Evolutionary conservation across 92 coral and sea anemone genomes (phyloP).

Genomic region (Heliopora coerulea): DNA sequence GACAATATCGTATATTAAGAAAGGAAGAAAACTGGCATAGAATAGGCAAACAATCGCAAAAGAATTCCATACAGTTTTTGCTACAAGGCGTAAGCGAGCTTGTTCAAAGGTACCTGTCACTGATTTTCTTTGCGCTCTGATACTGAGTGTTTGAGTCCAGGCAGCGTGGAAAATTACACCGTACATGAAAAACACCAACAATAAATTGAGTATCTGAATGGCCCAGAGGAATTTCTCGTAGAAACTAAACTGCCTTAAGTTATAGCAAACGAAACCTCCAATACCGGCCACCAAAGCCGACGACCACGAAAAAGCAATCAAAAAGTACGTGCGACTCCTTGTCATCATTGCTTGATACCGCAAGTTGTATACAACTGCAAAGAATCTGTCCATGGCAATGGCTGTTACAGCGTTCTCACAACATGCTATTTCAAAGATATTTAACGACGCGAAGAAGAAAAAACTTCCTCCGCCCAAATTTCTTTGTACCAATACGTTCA

Average conservation of each 20-base stretch:
- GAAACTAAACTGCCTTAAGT: background rate
- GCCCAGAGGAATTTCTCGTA: slow-evolving; percentile 11
- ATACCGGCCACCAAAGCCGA: background rate
- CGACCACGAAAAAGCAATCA: slow-evolving; percentile 4
- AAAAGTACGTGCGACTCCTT: background rate
- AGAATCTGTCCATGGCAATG: slow-evolving; percentile 18
- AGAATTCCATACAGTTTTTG: slow-evolving; percentile 5
- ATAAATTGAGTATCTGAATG: background rate
- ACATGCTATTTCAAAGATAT: slow-evolving; percentile 8
- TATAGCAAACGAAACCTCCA: background rate
- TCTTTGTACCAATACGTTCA: slow-evolving; percentile 3
- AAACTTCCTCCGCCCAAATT: background rate
- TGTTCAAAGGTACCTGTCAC: background rate
- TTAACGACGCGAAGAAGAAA: slow-evolving; percentile 15
- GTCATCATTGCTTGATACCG: slow-evolving; percentile 13
- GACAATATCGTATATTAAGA: slow-evolving; percentile 15
- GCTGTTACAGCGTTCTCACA: slow-evolving; percentile 8
- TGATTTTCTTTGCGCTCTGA: background rate
- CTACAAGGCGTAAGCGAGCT: background rate
- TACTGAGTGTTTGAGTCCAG: background rate
- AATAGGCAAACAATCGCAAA: slow-evolving; percentile 28
- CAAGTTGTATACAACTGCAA: slow-evolving; percentile 10
- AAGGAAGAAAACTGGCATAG: slow-evolving; percentile 23
- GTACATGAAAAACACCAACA: background rate
- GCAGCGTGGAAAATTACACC: background rate